A percentile compares a stretch with the other conserved stretches of the same genome.
Evolutionary conservation across 2,888 invertebrate species (phyloP).

Genomic region (Hydrotaea diabolus): DNA sequence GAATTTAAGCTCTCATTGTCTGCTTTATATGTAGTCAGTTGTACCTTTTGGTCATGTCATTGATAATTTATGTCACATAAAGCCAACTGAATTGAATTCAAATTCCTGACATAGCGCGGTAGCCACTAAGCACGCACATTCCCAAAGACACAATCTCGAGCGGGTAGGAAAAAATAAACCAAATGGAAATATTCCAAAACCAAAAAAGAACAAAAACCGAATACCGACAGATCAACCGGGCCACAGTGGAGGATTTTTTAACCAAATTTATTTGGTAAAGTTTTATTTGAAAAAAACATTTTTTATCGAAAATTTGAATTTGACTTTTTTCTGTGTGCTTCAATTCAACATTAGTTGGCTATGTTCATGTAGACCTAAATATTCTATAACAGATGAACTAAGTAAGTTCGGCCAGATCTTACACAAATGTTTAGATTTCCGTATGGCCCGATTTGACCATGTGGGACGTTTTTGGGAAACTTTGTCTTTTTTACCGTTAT

Average conservation of each 20-base stretch:
- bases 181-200: neutral
- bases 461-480: no score
- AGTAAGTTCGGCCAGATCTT: no score
- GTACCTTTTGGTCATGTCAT: conserved; percentile 73
- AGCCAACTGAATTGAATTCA: conserved; percentile 76
- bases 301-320: no score
- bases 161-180: neutral
- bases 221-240: conserved; percentile 30
- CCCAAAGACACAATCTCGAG: conserved; percentile 66
- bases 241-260: neutral
- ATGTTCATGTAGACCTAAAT: no score
- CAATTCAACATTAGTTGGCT: no score
- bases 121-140: conserved; percentile 54
- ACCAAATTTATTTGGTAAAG: no score
- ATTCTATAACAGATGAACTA: no score
- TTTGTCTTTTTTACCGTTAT: no score
- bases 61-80: conserved; percentile 78
- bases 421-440: no score
- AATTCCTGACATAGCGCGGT: conserved; percentile 77
- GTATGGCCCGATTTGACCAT: no score
- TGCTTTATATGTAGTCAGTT: conserved; percentile 38
- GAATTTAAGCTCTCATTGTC: conserved; percentile 11
- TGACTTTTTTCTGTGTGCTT: no score
- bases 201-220: conserved; percentile 24
- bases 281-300: no score